Percentiles rank a stretch among this genome's conserved stretches.
phyloP scores from a whole-genome alignment of 2,888 invertebrate genomes.

The Dryomyza anilis region DNA sequence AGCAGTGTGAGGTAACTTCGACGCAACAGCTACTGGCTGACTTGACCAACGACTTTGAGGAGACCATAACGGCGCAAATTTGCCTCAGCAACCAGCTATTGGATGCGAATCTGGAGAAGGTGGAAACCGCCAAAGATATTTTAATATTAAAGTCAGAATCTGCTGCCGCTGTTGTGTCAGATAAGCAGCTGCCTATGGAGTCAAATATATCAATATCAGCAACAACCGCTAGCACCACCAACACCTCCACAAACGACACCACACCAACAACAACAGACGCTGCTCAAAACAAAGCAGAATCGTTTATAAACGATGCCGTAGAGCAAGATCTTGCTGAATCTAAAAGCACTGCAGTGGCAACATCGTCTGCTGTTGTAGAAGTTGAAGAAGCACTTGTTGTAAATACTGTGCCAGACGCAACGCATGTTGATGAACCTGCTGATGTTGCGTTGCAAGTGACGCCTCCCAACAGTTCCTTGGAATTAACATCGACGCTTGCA shows the following conservation, averaged over 20 bases:
- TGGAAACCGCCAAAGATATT: constrained; percentile 30
- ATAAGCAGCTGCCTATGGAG: constrained; percentile 16
- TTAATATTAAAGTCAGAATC: constrained; percentile 28
- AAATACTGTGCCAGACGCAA: background rate
- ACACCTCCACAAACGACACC: background rate
- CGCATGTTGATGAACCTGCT: background rate
- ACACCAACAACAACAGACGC: background rate
- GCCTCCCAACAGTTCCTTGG: background rate
- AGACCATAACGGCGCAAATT: constrained; percentile 55
- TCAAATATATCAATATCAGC: background rate
- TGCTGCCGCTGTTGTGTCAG: constrained; percentile 14
- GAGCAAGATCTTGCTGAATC: background rate
- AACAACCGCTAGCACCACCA: background rate
- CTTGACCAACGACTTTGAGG: constrained; percentile 51
- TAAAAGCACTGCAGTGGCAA: background rate
- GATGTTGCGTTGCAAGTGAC: background rate
- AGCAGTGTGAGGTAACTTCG: constrained; percentile 43
- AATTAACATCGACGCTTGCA: background rate
- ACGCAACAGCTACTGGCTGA: constrained; percentile 51
- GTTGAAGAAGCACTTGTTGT: background rate
- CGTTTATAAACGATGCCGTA: background rate
- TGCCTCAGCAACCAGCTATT: constrained; percentile 53
- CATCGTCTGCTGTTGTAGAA: background rate
- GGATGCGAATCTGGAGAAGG: constrained; percentile 41
- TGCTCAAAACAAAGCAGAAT: background rate